A percentile compares a stretch with the other conserved stretches of the same genome.
Conservation (phyloP, 2,113 vertebrate genomes). For the Miniopterus natalensis region DNA sequence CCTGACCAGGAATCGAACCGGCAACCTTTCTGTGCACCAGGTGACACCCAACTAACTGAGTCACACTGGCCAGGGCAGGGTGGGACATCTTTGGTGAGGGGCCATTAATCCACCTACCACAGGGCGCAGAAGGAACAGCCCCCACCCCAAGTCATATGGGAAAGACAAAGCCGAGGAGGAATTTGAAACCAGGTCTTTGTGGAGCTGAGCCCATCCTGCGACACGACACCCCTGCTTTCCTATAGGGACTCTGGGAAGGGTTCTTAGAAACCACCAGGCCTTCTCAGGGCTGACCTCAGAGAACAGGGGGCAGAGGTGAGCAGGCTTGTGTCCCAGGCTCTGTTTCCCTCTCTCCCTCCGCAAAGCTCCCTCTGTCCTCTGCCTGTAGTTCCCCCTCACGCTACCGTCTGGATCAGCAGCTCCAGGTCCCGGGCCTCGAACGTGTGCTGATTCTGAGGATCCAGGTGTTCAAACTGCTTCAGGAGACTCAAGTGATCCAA, state of each 20-base stretch:
- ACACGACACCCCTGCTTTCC: not conserved
- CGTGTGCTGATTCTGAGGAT: constrained; percentile 95
- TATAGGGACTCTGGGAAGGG: not conserved
- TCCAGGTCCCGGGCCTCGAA: constrained; percentile 96
- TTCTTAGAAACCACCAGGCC: not conserved
- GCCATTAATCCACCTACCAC: not conserved
- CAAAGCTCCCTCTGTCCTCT: not conserved
- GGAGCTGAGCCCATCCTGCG: not conserved
- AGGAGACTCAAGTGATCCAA: constrained; percentile 93
- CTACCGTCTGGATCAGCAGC: constrained; percentile 94
- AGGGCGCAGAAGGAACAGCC: not conserved
- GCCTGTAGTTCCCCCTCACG: accelerated
- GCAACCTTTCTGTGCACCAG: too few relatives aligned
- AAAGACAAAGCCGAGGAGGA: not conserved
- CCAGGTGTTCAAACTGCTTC: constrained; percentile 96
- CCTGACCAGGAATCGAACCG: too few relatives aligned
- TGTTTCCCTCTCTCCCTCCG: too few relatives aligned
- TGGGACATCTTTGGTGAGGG: too few relatives aligned
- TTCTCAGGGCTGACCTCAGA: not conserved
- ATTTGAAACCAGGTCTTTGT: not conserved
- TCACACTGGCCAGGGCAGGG: not conserved
- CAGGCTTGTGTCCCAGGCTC: accelerated
- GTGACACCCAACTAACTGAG: too few relatives aligned
- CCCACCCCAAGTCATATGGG: not conserved
- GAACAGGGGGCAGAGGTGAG: not conserved